Base-by-base conservation (phyloP, 2,797 vertebrate species). In the Danionella dracula region DNA sequence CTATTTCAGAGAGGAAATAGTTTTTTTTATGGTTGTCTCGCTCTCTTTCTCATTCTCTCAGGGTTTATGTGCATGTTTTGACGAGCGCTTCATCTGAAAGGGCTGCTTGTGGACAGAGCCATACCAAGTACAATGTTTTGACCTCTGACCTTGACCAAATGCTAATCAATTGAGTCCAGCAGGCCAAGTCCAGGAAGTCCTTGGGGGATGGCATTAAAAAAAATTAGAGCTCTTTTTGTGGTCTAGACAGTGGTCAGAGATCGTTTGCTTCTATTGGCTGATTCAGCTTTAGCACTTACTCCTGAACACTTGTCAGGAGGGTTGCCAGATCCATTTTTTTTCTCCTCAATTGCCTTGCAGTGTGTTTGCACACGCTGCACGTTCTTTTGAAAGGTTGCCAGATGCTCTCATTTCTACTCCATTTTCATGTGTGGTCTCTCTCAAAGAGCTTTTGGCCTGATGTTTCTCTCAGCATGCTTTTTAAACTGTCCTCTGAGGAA, bases 331-430 rank as follows among this genome's bases (percentile, higher is more conserved):
- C 44, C 16, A n/a, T 45, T 48, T 37, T 17, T 37, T 48, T 20
- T 29, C 29, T 32, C 19, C 4, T 31, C 17, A 32, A 15, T 35
- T 55, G 46, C 9, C 29, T 29, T 50, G 13, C 54, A 12, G 45
- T 50, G 13, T 56, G 54, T 57, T 40, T 45, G 58, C 51, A 65
- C 41, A 10, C 42, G 32, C 19, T 41, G 21, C 34, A 32, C 32
- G 27, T 34, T 46, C 21, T 37, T 55, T 27, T 72, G 49, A 54
- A 72, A 37, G 60, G 48, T 73, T 73, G 71, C 60, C 66, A 73
- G 66, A 49, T 65, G 38, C 31, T 54, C 37, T 62, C 42, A 54
- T 35, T 45, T 59, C 17, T 15, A 55, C 41, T 46, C 50, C 32
- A 15, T 20, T 54, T 34, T 42, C 53, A 46, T 59, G 55, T 51